Evolutionary conservation across 2,113 vertebrate species (phyloP).

Genomic region (Mus musculus): DNA sequence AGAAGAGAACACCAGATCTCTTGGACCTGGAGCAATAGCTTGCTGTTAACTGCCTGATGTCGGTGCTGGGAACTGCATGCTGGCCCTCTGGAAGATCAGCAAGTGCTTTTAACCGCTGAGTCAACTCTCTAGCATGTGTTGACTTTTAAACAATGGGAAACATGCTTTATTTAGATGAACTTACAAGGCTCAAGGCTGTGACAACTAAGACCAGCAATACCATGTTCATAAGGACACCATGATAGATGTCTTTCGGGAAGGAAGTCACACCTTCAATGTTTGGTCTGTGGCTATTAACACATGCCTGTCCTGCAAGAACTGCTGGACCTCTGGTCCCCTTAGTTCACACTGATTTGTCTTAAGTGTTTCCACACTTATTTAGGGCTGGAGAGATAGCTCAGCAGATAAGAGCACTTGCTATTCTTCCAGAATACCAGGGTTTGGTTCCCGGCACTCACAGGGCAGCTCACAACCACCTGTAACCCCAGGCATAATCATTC

Average conservation of each 20-base stretch:
- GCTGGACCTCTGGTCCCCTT: background rate
- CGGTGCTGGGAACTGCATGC: too few relatives aligned
- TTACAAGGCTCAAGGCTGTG: background rate
- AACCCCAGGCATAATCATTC: background rate
- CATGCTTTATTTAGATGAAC: background rate
- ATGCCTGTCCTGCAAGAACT: background rate
- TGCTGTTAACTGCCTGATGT: background rate
- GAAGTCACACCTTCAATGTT: background rate
- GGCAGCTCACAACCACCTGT: background rate
- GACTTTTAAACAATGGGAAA: background rate
- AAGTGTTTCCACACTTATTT: background rate
- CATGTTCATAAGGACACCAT: background rate
- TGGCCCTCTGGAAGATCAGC: background rate
- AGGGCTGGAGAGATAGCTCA: background rate
- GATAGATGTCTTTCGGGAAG: background rate
- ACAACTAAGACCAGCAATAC: background rate
- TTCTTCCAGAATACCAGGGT: background rate
- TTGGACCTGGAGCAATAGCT: background rate
- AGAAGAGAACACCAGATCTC: background rate
- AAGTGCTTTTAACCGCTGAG: background rate
- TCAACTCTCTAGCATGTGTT: background rate
- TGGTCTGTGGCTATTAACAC: background rate
- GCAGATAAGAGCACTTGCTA: background rate
- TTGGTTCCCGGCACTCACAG: background rate
- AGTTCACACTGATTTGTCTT: background rate